phyloP scores from a whole-genome alignment of 1,140 invertebrate species.

The Temnothorax nylanderi region DNA sequence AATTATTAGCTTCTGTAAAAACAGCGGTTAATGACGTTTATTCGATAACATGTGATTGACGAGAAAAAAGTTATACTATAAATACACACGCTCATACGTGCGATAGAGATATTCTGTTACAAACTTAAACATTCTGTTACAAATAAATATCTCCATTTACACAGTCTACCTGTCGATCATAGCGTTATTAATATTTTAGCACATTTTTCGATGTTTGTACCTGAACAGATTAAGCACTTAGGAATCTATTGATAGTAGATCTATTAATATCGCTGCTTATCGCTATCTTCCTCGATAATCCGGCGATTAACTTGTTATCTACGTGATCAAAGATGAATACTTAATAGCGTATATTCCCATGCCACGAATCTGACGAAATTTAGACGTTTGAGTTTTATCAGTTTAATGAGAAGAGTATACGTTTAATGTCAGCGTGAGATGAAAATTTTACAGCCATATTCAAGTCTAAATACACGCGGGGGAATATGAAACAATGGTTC shows the following conservation, averaged over 20 bases:
- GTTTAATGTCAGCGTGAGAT: not conserved
- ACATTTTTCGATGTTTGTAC: not conserved
- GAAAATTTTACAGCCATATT: constrained; percentile 9
- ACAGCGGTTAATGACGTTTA: constrained; percentile 14
- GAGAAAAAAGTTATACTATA: not conserved
- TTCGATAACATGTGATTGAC: constrained; percentile 8
- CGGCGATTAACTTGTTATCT: not conserved
- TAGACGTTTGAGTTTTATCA: not conserved
- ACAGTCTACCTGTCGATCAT: not conserved
- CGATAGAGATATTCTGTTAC: not conserved
- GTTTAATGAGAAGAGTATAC: not conserved
- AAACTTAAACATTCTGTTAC: too few relatives aligned
- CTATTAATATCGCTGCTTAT: not conserved
- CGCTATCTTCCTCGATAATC: not conserved
- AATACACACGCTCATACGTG: not conserved
- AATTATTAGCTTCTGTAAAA: not conserved
- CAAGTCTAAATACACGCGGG: constrained; percentile 20
- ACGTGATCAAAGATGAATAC: not conserved
- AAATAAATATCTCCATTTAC: not conserved
- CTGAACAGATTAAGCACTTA: not conserved
- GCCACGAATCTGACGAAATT: not conserved
- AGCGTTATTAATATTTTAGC: not conserved
- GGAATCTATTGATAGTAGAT: too few relatives aligned
- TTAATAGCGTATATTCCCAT: not conserved
- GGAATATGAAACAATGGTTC: constrained; percentile 23